Conservation (phyloP, 2,888 invertebrate genomes). For the Melanotus villosus region DNA sequence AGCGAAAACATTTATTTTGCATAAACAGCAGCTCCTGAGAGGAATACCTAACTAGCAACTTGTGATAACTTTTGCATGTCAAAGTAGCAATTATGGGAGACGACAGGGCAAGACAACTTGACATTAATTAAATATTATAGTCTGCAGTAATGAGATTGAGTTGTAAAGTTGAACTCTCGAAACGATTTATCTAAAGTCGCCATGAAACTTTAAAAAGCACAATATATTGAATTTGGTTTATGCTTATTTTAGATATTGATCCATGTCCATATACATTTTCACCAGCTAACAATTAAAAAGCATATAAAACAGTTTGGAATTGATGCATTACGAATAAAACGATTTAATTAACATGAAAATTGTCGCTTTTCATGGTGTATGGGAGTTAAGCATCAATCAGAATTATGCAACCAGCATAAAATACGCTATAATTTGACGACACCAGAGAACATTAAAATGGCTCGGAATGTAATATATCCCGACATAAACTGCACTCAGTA, state of each 20-base stretch:
- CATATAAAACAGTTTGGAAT: too few species aligned
- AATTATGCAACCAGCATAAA: slow-evolving; percentile 34
- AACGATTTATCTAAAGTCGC: not conserved
- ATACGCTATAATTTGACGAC: slow-evolving; percentile 32
- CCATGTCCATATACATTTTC: too few species aligned
- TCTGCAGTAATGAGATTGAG: slow-evolving; percentile 33
- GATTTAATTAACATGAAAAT: slow-evolving; percentile 9
- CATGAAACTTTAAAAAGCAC: not conserved
- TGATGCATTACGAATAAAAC: not conserved
- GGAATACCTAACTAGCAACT: slow-evolving; percentile 42
- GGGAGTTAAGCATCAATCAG: slow-evolving; percentile 32
- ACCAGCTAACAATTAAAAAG: too few species aligned
- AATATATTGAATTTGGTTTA: too few species aligned
- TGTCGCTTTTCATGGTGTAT: slow-evolving; percentile 4
- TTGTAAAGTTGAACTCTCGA: slow-evolving; percentile 15
- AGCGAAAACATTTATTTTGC: slow-evolving; percentile 47
- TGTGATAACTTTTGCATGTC: slow-evolving; percentile 46
- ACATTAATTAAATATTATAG: slow-evolving; percentile 45
- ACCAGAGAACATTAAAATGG: slow-evolving; percentile 37
- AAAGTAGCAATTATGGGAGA: slow-evolving; percentile 46
- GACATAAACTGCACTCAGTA: slow-evolving; percentile 42
- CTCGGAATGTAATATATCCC: slow-evolving; percentile 37
- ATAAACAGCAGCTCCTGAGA: slow-evolving; percentile 43
- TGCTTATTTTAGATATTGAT: too few species aligned
- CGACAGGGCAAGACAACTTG: slow-evolving; percentile 42